Conservation (phyloP, 2,888 invertebrate species). For the Gari tellinella region DNA sequence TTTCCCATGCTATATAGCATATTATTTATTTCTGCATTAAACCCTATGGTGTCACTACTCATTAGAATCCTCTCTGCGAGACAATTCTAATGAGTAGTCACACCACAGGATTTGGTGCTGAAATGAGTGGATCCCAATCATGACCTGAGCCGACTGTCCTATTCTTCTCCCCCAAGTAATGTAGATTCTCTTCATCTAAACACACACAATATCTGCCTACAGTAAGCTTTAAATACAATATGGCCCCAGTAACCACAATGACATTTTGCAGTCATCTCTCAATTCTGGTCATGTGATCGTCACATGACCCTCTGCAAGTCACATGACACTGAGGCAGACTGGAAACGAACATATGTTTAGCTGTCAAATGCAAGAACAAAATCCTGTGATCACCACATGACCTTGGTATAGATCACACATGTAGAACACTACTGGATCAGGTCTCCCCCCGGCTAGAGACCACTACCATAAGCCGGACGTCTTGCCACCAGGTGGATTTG, state of each 20-base stretch:
- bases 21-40: too few relatives aligned
- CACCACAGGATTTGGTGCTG: too few relatives aligned
- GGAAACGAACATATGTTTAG: not conserved
- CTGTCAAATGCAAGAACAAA: conserved; percentile 3
- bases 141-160: too few relatives aligned
- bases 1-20: too few relatives aligned
- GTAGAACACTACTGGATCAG: conserved; percentile 4
- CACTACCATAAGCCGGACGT: conserved; percentile 74
- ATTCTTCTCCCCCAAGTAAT: too few relatives aligned
- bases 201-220: conserved; percentile 5
- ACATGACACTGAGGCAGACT: conserved; percentile 5
- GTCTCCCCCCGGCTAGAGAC: not conserved
- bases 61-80: too few relatives aligned
- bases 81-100: too few relatives aligned
- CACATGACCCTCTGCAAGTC: conserved; percentile 20
- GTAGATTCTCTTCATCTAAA: too few relatives aligned
- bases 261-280: conserved; percentile 7
- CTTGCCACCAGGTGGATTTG: conserved; percentile 82
- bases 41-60: too few relatives aligned
- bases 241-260: conserved; percentile 27
- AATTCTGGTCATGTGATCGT: conserved; percentile 11
- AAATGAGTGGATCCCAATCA: too few relatives aligned
- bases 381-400: conserved; percentile 7
- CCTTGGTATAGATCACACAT: not conserved
- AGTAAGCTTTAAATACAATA: conserved; percentile 13